Evolutionary conservation across 2,888 invertebrate species (phyloP).

Genomic region (Diplolepis rosae): DNA sequence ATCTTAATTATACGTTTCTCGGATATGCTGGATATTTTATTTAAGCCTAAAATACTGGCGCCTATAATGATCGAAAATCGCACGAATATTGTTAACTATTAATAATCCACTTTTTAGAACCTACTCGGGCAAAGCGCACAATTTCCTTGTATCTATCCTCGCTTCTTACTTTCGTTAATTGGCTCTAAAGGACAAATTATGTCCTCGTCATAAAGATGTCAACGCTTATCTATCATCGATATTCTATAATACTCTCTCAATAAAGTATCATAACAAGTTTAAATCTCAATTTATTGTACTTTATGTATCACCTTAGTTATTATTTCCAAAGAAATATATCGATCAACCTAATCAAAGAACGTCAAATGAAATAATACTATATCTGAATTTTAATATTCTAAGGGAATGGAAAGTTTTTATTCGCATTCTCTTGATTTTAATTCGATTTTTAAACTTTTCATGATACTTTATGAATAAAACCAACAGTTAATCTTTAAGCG

Average conservation of each 20-base stretch:
- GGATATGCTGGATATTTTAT: conserved; percentile 45
- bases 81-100: not conserved
- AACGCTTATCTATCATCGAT: not conserved
- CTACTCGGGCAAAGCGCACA: conserved; percentile 17
- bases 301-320: too few species aligned
- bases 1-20: conserved; percentile 35
- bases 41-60: conserved; percentile 27
- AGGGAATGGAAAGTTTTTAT: not conserved
- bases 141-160: not conserved
- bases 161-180: conserved; percentile 28
- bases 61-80: conserved; percentile 1
- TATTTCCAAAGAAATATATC: too few species aligned
- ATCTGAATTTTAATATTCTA: too few species aligned
- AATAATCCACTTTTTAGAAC: not conserved
- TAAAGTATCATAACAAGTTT: conserved; percentile 1
- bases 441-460: not conserved
- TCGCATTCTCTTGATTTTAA: not conserved
- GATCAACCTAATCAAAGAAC: too few species aligned
- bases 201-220: conserved; percentile 4
- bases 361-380: too few species aligned
- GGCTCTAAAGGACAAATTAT: conserved; percentile 6
- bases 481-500: not conserved
- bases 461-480: not conserved
- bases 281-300: not conserved
- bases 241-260: not conserved